phyloP scores from a whole-genome alignment of 2,888 invertebrate genomes.

The Lypha dubia region DNA sequence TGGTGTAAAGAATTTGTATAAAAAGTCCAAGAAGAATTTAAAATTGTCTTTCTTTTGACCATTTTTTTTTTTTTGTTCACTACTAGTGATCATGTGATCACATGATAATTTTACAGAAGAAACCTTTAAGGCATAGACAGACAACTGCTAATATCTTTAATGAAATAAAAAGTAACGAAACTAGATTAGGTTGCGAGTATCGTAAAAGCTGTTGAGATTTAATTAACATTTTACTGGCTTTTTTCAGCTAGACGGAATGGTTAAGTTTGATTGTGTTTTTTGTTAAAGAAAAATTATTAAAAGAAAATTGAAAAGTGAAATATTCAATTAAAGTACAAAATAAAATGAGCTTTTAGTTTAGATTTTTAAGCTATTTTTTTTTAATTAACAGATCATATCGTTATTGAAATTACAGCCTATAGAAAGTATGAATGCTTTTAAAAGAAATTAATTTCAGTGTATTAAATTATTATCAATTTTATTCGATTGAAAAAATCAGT shows the following conservation, averaged over 20 bases:
- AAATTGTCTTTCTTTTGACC: not conserved
- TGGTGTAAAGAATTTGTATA: conserved; percentile 30
- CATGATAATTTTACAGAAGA: conserved; percentile 18
- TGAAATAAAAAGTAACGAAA: conserved; percentile 29
- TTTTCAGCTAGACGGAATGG: not conserved
- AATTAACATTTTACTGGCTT: conserved; percentile 24
- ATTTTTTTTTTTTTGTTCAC: too few species aligned
- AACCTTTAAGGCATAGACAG: conserved; percentile 26
- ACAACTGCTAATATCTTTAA: conserved; percentile 8
- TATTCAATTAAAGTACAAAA: not conserved
- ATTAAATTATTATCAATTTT: too few species aligned
- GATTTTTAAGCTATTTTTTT: not conserved
- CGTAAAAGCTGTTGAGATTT: conserved; percentile 4
- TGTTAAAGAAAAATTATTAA: not conserved
- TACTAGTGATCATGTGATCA: conserved; percentile 29
- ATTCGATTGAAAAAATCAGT: too few species aligned
- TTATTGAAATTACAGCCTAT: not conserved
- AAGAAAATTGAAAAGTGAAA: not conserved
- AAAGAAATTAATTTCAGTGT: not conserved
- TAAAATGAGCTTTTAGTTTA: not conserved
- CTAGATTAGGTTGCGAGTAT: conserved; percentile 8
- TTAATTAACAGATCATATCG: conserved; percentile 19
- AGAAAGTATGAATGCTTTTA: not conserved
- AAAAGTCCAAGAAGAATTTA: conserved; percentile 23
- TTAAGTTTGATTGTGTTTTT: not conserved